Evolutionary conservation across 2,888 invertebrate species (phyloP).

Genomic region (Drosophila fungiperda): DNA sequence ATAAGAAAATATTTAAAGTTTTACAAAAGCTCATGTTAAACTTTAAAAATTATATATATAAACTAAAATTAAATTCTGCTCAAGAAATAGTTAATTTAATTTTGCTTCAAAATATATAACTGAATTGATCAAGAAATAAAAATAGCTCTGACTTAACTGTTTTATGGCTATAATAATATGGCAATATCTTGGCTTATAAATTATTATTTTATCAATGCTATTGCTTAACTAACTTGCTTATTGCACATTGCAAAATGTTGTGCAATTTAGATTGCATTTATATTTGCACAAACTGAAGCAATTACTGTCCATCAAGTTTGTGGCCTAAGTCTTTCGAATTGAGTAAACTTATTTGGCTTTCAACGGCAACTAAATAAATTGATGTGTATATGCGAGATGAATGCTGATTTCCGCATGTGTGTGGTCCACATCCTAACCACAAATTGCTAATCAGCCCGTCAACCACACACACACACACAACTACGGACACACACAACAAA

Average conservation of each 20-base stretch:
- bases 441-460: constrained; percentile 68
- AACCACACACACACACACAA: constrained; percentile 35
- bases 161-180: neutral
- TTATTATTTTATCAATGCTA: neutral
- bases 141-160: neutral
- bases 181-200: neutral
- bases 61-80: neutral
- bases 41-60: neutral
- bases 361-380: constrained; percentile 55
- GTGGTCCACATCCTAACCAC: constrained; percentile 68
- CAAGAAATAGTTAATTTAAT: neutral
- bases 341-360: constrained; percentile 44
- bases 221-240: neutral
- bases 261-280: neutral
- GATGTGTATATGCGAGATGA: constrained; percentile 23
- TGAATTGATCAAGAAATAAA: neutral
- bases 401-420: constrained; percentile 40
- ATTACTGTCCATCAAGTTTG: constrained; percentile 37
- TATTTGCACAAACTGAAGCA: constrained; percentile 4
- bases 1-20: neutral
- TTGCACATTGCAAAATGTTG: neutral
- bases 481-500: constrained; percentile 37
- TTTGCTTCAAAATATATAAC: neutral
- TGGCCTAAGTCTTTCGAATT: constrained; percentile 53
- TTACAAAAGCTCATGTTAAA: neutral